A percentile compares a stretch with the other conserved stretches of the same genome.
These are phyloP conservation scores for Enteromius thamalakanensis DNA, from an alignment of 2,797 vertebrate species.

Conservation along the genomic window DNA sequence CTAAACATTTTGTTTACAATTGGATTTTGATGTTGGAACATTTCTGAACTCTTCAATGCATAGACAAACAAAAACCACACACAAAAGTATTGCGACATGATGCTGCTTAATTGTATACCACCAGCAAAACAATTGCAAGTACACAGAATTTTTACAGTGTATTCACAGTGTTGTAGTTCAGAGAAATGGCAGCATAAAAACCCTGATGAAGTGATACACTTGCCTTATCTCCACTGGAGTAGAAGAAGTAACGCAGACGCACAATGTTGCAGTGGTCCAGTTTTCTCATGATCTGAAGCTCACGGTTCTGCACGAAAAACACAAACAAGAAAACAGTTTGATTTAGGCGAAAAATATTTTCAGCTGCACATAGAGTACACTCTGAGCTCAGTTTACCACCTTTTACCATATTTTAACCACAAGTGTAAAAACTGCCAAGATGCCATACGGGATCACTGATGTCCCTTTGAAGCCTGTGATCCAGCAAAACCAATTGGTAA, in stretches of 20 bases:
- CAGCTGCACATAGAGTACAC: not conserved
- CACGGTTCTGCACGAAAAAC: constrained; percentile 81
- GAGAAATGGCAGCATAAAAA: not conserved
- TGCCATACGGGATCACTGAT: not conserved
- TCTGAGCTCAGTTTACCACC: not conserved
- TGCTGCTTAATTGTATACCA: not conserved
- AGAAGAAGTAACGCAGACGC: constrained; percentile 96
- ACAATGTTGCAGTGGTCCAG: constrained; percentile 99
- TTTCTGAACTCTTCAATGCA: not conserved
- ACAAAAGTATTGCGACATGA: not conserved
- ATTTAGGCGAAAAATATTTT: not conserved
- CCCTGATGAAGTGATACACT: constrained; percentile 16
- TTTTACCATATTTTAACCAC: not conserved
- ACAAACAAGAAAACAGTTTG: constrained; percentile 33
- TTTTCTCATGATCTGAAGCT: constrained; percentile 90
- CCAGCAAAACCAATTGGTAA: not conserved
- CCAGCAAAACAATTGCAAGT: not conserved
- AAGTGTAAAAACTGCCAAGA: not conserved
- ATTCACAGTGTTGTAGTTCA: not conserved
- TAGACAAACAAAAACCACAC: not conserved
- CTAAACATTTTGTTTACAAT: not conserved
- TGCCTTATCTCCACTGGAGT: constrained; percentile 78
- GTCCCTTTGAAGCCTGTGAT: not conserved
- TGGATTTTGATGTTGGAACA: not conserved
- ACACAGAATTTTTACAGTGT: not conserved